phyloP scores from a whole-genome alignment of 2,113 vertebrate genomes.

The Centropus bengalensis region DNA sequence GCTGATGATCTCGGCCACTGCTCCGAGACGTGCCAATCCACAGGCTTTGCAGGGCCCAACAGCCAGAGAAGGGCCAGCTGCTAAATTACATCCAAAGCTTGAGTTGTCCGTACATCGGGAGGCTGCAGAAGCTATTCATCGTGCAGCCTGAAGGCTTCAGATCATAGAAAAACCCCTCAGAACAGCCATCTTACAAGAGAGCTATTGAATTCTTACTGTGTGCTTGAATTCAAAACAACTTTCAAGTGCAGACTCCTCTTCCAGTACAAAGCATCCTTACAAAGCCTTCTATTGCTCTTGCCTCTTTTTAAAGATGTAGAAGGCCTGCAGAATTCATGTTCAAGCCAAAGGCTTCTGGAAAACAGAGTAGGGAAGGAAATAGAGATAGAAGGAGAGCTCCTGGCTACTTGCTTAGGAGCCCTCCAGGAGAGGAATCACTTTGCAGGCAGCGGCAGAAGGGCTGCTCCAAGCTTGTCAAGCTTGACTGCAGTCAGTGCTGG shows the following conservation, averaged over 20 bases:
- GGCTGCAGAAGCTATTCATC: background rate
- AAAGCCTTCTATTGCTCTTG: background rate
- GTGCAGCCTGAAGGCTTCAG: background rate
- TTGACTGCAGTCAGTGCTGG: too few species aligned
- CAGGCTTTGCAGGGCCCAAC: background rate
- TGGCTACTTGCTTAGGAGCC: background rate
- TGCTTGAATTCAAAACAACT: background rate
- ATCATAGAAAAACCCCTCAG: background rate
- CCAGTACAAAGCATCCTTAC: background rate
- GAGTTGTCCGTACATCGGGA: background rate
- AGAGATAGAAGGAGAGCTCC: background rate
- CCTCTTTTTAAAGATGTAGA: background rate
- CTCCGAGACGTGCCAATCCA: too few species aligned
- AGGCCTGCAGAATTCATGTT: background rate
- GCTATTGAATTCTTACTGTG: background rate
- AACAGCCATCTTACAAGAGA: background rate
- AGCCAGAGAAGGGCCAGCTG: background rate
- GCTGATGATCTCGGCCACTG: background rate
- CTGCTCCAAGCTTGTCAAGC: background rate
- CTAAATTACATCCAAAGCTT: background rate
- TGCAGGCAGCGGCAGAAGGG: background rate
- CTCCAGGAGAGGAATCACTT: background rate
- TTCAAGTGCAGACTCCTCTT: background rate
- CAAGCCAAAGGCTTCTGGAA: background rate
- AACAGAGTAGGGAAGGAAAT: background rate